phyloP scores from a whole-genome alignment of 2,888 invertebrate species.

The Oasisia sp. region DNA sequence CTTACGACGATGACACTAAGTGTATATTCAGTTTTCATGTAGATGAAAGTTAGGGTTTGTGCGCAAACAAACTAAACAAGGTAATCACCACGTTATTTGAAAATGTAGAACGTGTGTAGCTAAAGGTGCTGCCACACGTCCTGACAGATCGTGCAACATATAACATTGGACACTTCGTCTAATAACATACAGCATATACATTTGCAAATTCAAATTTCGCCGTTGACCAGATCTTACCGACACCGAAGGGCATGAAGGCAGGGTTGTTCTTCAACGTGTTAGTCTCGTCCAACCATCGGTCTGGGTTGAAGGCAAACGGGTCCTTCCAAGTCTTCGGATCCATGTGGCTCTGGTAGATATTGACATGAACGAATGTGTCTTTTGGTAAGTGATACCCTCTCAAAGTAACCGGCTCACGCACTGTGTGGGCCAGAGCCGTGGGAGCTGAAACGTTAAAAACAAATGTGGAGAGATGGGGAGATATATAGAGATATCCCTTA shows the following conservation, averaged over 20 bases:
- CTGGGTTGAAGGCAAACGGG: conserved; percentile 17
- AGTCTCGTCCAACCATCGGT: not conserved
- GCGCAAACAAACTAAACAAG: not conserved
- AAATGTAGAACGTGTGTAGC: not conserved
- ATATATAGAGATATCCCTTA: too few species aligned
- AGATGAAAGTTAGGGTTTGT: not conserved
- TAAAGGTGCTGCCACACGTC: too few species aligned
- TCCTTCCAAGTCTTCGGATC: not conserved
- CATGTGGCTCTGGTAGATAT: conserved; percentile 10
- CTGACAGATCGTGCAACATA: not conserved
- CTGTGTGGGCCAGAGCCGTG: not conserved
- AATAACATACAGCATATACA: too few species aligned
- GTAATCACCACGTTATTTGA: not conserved
- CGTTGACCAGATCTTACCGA: not conserved
- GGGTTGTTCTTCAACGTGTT: not conserved
- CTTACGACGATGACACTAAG: not conserved
- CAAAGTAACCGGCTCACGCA: not conserved
- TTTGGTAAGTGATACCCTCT: not conserved
- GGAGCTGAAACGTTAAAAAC: not conserved
- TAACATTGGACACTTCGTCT: not conserved
- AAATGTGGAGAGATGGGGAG: too few species aligned
- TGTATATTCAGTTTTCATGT: not conserved
- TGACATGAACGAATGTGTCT: not conserved
- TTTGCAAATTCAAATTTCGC: not conserved
- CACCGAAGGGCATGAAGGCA: not conserved